Percentiles rank a stretch among this genome's conserved stretches.
phyloP scores from a whole-genome alignment of 1,140 invertebrate species.

The Octopus sinensis region DNA sequence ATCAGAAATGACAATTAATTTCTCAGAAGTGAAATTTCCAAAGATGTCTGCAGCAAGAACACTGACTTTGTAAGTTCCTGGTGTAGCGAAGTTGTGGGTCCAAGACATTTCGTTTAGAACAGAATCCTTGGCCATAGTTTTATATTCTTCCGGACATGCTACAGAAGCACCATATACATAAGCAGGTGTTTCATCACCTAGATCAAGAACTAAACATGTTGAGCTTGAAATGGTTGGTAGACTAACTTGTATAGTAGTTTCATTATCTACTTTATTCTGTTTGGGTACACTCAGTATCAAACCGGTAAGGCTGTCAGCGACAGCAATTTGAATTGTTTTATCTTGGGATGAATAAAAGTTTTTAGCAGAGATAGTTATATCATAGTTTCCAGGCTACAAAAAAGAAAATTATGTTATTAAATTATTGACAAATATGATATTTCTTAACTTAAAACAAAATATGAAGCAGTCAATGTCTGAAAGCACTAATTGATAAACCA shows the following conservation, averaged over 20 bases:
- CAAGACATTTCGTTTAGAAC: not conserved
- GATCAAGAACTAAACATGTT: constrained; percentile 52
- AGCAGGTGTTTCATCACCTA: constrained; percentile 42
- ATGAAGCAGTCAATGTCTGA: no score
- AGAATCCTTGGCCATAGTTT: no score
- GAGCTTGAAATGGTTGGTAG: no score
- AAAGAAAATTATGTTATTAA: not conserved
- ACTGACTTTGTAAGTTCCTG: constrained; percentile 42
- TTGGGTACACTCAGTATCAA: no score
- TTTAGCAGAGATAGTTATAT: constrained; percentile 19
- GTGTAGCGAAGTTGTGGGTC: constrained; percentile 37
- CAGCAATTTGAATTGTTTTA: not conserved
- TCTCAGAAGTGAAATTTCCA: constrained; percentile 27
- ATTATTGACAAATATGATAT: no score
- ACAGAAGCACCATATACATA: constrained; percentile 25
- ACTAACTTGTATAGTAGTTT: no score
- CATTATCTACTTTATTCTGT: no score
- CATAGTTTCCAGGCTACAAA: constrained; percentile 35
- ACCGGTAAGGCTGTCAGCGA: no score
- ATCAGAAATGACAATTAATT: constrained; percentile 38
- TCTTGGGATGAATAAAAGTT: constrained; percentile 18
- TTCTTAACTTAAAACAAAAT: no score
- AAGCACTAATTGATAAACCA: no score
- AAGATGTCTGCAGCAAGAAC: constrained; percentile 45
- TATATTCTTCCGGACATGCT: constrained; percentile 17